Evolutionary conservation across 2,888 invertebrate species (phyloP), one percentile per base, ranked within the genome.

Genomic region (Brachyptera putata): DNA sequence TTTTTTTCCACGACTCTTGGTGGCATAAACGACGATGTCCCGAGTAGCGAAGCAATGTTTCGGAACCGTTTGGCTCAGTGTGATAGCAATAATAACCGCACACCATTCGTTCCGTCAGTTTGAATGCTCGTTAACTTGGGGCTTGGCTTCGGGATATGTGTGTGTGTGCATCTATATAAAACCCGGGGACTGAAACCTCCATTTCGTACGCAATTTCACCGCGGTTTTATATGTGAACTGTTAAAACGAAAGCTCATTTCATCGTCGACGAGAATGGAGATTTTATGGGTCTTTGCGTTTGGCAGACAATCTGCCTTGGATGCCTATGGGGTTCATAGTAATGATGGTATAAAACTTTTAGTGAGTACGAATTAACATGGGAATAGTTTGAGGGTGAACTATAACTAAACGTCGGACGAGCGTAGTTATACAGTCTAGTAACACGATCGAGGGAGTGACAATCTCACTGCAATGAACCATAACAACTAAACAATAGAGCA

Each of bases 191-290:
- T n/a, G n/a, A n/a, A 14, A 5, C 13, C 13, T 16, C 43, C 43
- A 21, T 43, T 43, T 43, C 43, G 21, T 43, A 5, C 43, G 43
- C 43, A 43, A 43, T 43, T 43, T 21, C 16, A 11, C 11, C 43
- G 43, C n/a, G 43, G 18, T 43, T 43, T 43, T 43, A 43, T 43
- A 43, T 43, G 43, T 21, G 43, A 43, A 43, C 21, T 43, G 43
- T 43, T 43, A 43, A 43, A 43, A 43, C 43, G 43, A 43, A 43
- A 14, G 11, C 43, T 43, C 43, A 21, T 43, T 21, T 21, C 11
- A 43, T 14, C 21, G 43, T 18, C 43, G 7, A 18, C 43, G 13
- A 37, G 13, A 37, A 37, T 11, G 39, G 39, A 11, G 39, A 37
- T 37, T 37, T 37, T 37, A 37, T 37, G 39, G 4, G 39, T 37